These are phyloP conservation scores for Philaethria dido DNA, from an alignment of 2,888 invertebrate genomes.

Conservation along the genomic window DNA sequence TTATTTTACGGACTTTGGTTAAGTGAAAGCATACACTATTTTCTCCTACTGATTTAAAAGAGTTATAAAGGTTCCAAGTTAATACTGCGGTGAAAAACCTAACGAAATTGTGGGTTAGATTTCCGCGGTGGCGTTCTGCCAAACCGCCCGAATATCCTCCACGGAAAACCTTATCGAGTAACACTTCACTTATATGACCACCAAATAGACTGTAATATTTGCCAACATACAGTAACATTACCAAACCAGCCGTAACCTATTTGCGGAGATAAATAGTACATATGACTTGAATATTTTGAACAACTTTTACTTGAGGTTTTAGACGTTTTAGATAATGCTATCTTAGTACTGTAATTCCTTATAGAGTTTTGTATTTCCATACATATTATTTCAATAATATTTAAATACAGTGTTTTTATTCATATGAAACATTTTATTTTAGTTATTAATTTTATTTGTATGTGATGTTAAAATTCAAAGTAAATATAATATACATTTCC, in stretches of 20 bases:
- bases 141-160: slow-evolving; percentile 45
- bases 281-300: slow-evolving; percentile 26
- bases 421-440: background rate
- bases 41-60: slow-evolving; percentile 24
- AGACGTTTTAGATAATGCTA: background rate
- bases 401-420: background rate
- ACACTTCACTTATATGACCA: slow-evolving; percentile 43
- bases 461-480: background rate
- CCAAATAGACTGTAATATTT: slow-evolving; percentile 44
- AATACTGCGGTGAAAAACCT: slow-evolving; percentile 30
- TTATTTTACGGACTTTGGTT: background rate
- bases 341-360: background rate
- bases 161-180: slow-evolving; percentile 45
- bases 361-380: background rate
- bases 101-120: slow-evolving; percentile 40
- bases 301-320: slow-evolving; percentile 12
- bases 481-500: background rate
- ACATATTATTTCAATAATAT: background rate
- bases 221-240: slow-evolving; percentile 41
- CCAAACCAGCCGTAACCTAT: slow-evolving; percentile 32
- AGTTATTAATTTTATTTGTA: background rate
- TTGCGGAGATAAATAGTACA: slow-evolving; percentile 29
- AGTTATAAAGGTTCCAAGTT: slow-evolving; percentile 33
- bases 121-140: slow-evolving; percentile 46
- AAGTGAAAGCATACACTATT: background rate